A percentile compares a stretch with the other conserved stretches of the same genome.
These are phyloP conservation scores for Pachyuromys duprasi DNA, from an alignment of 2,797 vertebrate genomes.

Conservation along the genomic window DNA sequence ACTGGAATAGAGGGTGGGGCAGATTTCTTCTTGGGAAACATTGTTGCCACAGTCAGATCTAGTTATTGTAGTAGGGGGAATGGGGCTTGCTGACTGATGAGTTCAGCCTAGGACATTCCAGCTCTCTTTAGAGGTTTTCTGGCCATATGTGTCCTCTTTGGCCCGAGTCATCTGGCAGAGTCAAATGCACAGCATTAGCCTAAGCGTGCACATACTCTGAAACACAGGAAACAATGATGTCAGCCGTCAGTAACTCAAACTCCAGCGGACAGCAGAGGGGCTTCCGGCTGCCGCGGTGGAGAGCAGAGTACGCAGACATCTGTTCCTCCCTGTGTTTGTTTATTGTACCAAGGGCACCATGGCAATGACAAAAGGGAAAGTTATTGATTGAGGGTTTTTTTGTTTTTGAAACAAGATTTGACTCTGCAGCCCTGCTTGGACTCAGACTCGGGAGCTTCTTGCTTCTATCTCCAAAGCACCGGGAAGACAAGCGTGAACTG, in stretches of 20 bases:
- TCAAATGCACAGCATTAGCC: slow-evolving; percentile 3
- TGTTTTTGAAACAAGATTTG: neutral
- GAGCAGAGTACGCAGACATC: neutral
- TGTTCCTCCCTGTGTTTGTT: slow-evolving; percentile 9
- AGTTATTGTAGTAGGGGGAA: neutral
- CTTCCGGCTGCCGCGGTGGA: neutral
- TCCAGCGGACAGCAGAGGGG: neutral
- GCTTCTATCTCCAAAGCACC: neutral
- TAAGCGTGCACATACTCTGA: neutral
- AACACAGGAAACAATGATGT: neutral
- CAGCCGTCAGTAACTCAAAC: neutral
- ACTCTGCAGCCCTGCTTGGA: neutral
- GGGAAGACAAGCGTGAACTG: neutral
- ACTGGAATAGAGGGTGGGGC: neutral
- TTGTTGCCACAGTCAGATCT: neutral
- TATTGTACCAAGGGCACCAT: neutral
- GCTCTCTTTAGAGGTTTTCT: slow-evolving; percentile 26
- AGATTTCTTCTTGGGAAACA: slow-evolving; percentile 18
- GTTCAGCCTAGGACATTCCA: neutral
- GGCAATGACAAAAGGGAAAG: slow-evolving; percentile 15
- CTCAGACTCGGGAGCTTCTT: neutral
- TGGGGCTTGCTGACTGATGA: neutral
- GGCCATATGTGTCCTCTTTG: slow-evolving; percentile 27
- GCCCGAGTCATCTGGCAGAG: neutral
- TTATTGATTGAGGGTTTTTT: neutral